Conservation (phyloP, 2,888 invertebrate species). For the Spilarctia lutea region DNA sequence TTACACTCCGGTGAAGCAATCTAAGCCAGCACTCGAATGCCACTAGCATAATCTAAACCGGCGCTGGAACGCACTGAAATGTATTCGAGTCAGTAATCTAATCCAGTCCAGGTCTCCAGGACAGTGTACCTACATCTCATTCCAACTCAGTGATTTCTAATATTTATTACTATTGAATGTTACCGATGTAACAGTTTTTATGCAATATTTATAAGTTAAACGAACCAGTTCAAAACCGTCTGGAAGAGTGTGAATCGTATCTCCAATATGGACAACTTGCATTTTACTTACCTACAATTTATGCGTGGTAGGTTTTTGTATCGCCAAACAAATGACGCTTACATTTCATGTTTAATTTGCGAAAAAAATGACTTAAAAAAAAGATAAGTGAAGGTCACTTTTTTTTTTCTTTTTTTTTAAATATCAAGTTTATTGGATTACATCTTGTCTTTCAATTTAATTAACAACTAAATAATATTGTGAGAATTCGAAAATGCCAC, state of each 20-base stretch:
- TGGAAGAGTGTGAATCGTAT: too few species aligned
- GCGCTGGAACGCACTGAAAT: neutral
- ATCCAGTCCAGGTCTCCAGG: neutral
- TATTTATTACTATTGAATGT: neutral
- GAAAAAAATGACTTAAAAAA: too few species aligned
- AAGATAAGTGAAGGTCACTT: too few species aligned
- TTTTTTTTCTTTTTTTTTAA: neutral
- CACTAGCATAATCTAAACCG: neutral
- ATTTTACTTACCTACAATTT: too few species aligned
- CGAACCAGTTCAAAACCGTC: neutral
- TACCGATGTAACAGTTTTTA: neutral
- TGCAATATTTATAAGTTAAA: neutral
- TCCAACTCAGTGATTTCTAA: neutral
- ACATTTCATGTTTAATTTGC: too few species aligned
- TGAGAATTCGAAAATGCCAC: neutral
- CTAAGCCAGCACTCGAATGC: neutral
- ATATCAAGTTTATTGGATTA: neutral
- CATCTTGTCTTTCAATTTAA: too few species aligned
- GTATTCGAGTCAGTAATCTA: neutral
- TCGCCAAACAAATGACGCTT: too few species aligned
- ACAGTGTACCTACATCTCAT: neutral
- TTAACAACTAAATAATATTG: neutral
- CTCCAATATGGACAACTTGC: too few species aligned
- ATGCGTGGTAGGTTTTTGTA: too few species aligned
- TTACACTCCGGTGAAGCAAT: neutral